A percentile compares a stretch with the other conserved stretches of the same genome.
Conservation (phyloP, 2,113 vertebrate genomes). For the Trinectes maculatus region DNA sequence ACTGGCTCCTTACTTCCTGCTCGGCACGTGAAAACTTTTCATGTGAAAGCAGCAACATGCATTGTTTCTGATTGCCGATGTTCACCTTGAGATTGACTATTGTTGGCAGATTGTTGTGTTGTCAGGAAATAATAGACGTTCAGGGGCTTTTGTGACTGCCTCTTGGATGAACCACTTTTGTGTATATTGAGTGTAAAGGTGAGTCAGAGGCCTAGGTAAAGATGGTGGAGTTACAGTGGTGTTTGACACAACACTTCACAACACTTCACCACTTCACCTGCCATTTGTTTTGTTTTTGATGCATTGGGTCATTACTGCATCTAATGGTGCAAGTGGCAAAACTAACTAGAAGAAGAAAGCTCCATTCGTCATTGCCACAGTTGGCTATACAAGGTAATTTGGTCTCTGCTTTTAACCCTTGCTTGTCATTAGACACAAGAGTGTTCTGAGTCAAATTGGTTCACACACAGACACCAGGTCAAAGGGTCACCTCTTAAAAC, state of each 20-base stretch:
- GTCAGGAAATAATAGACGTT: conserved; percentile 24
- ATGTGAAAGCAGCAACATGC: background rate
- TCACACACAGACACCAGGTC: background rate
- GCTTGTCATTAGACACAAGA: no score
- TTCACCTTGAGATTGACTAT: conserved; percentile 26
- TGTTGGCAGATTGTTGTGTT: conserved; percentile 8
- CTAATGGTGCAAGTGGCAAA: background rate
- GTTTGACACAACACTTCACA: no score
- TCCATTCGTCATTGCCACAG: no score
- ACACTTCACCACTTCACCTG: no score
- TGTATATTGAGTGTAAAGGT: background rate
- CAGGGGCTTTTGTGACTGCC: conserved; percentile 11
- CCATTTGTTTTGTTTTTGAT: no score
- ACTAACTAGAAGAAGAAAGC: no score
- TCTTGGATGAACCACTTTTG: conserved; percentile 20
- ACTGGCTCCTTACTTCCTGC: background rate
- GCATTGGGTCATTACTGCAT: background rate
- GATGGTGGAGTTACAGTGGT: background rate
- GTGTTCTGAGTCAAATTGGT: no score
- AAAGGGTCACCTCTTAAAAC: background rate
- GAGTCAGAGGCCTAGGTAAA: conserved; percentile 8
- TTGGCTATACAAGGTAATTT: no score
- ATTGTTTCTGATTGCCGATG: background rate
- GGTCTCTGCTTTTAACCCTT: no score
- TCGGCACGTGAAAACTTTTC: conserved; percentile 12